Evolutionary conservation across 2,888 invertebrate species (phyloP), one percentile per base, ranked within the genome.

Genomic region (Diplolepis rosae): DNA sequence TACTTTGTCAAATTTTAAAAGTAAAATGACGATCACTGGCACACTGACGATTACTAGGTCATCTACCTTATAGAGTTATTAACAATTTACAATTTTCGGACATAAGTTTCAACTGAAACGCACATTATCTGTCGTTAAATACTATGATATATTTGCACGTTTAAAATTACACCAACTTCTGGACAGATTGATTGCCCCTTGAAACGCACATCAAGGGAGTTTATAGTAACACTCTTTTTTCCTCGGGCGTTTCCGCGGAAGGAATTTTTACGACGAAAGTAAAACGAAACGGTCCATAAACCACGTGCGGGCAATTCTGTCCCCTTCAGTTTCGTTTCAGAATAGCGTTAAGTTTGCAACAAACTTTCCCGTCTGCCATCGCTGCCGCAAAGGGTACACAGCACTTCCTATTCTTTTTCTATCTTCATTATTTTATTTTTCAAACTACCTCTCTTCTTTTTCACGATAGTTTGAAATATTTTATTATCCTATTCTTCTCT

Each of bases 231-330:
- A 15, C 28, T 69, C 45, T 52, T 61, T 68, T 50, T 51, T 65
- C 51, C 65, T 28, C 69, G 45, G 65, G 51, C 35, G 22, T 61
- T 35, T 32, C 54, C 74, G 72, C 69, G 76, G 72, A 76, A 71
- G 79, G 76, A 81, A 81, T 83, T 84, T 83, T 83, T 83, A 83
- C 80, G 83, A 80, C 75, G 74, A 79, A 82, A 79, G 82, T 83
- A 84, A 84, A 84, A 81, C 81, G 81, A 78, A 82, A 84, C 80
- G 80, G 73, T 71, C 81, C 79, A 81, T 84, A 84, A 83, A 83
- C 80, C 80, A 73, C 70, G 72, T 76, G 75, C 69, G 70, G 30
- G 75, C 75, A 73, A 74, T 79, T 82, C 78, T 79, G 77, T 71
- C 66, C 68, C 68, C 61, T 68, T 66, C 67, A 66, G 45, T 39